phyloP scores from a whole-genome alignment of 2,113 vertebrate genomes.

The Microtus oregoni region DNA sequence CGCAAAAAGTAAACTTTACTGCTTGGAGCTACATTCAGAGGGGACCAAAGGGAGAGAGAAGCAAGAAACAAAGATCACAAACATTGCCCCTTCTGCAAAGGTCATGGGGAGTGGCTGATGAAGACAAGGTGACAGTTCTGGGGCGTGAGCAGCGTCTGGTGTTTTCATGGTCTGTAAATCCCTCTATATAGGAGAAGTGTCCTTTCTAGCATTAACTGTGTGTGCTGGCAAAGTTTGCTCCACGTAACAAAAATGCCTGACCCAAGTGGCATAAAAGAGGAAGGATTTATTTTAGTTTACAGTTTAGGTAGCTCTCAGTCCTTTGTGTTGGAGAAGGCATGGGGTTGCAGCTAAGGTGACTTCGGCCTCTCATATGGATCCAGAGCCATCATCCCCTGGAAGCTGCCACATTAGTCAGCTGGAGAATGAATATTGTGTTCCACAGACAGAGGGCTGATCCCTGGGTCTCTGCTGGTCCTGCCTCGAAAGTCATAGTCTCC shows the following conservation, averaged over 20 bases:
- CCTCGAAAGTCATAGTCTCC: no score
- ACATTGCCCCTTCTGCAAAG: background rate
- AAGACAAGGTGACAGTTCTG: background rate
- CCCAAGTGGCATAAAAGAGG: background rate
- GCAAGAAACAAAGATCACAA: background rate
- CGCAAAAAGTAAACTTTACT: background rate
- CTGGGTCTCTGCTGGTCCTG: background rate
- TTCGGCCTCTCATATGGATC: background rate
- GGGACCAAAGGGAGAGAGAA: background rate
- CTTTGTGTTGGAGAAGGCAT: background rate
- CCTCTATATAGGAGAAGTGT: background rate
- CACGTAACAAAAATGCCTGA: background rate
- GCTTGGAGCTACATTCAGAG: slow-evolving; percentile 1
- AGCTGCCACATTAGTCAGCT: no score
- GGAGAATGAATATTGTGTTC: background rate
- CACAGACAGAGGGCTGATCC: background rate
- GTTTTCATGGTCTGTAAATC: background rate
- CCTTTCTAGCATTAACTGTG: background rate
- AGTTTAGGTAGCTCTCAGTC: background rate
- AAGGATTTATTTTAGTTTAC: background rate
- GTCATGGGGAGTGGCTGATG: background rate
- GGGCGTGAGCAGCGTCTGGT: background rate
- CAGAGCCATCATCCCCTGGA: background rate
- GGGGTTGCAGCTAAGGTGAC: no score
- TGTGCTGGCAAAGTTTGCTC: background rate